These are phyloP conservation scores for Barnardius zonarius DNA, from an alignment of 2,113 vertebrate species.

Conservation along the genomic window DNA sequence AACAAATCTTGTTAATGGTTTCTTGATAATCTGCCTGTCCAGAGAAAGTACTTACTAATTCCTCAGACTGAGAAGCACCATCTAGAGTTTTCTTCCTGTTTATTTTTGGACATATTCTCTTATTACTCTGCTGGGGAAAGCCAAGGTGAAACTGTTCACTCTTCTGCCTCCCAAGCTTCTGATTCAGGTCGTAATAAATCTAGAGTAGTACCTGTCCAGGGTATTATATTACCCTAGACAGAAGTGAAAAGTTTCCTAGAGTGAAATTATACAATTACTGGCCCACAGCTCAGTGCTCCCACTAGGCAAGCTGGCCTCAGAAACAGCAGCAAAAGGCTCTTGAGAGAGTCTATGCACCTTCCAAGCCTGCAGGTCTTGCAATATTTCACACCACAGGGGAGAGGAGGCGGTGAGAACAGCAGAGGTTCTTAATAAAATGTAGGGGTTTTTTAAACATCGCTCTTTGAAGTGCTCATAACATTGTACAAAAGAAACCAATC, in stretches of 20 bases:
- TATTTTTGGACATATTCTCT: neutral
- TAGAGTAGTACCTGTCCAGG: neutral
- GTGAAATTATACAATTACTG: neutral
- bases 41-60: neutral
- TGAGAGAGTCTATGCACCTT: neutral
- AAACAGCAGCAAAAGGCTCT: neutral
- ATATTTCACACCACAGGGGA: neutral
- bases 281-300: neutral
- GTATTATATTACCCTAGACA: neutral
- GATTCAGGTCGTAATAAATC: neutral
- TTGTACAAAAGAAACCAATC: neutral
- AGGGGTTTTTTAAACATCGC: neutral
- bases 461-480: neutral
- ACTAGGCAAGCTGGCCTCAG: neutral
- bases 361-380: neutral
- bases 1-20: slow-evolving; percentile 14
- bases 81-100: neutral
- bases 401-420: neutral
- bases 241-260: neutral
- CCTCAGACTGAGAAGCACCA: neutral
- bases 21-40: neutral
- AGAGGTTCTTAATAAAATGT: slow-evolving; percentile 15
- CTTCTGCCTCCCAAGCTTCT: neutral
- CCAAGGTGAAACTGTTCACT: neutral
- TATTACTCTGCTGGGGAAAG: neutral